Evolutionary conservation across 2,113 vertebrate genomes (phyloP), one percentile per base, ranked within the genome.

Genomic region (Toxotes chatareus): DNA sequence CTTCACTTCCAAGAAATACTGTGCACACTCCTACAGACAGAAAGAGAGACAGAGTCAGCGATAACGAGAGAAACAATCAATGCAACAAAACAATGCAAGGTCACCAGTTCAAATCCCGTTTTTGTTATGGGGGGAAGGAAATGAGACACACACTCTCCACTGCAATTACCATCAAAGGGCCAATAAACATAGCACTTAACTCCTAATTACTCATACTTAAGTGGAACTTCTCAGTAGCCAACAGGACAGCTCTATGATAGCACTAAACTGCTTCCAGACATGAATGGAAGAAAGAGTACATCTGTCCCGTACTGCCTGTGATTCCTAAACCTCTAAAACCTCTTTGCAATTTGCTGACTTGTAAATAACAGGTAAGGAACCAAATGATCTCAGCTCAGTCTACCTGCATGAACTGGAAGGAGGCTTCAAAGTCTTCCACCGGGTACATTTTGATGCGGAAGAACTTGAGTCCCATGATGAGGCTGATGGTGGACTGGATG

Each of bases 331-430:
- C 21, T 7, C 36, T 5, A 59, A 5, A 56, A 31, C 32, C 11
- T 42, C 14, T 61, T 46, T 12, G n/a, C 4, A 19, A 23, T 55
- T 14, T 27, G 23, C n/a, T 68, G 51, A 53, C 7, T 27, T 59
- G 32, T 56, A 46, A 64, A 46, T 46, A 71, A 56, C 51, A 57
- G 49, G 32, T 17, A 21, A 34, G 51, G 11, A 10, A 59, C 11
- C 0, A 4, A 55, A 56, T 12, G 12, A 27, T 67, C 62, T 57
- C 7, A 44, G 67, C 46, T 69, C 12, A 44, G 49, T 40, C 38
- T 95, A 99, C 98, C 98, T 99, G 98, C 98, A 99, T 99, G 91
- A 99, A 99, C 95, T 98, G 98, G 91, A 99, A 97, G 79, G 98
- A 99, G 31, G 98, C 98, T 93, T 99, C 98, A 57, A 99, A 99